Evolutionary conservation across 1,140 invertebrate genomes (phyloP), one percentile per base, ranked within the genome.

Genomic region (Zaprionus ornatus): DNA sequence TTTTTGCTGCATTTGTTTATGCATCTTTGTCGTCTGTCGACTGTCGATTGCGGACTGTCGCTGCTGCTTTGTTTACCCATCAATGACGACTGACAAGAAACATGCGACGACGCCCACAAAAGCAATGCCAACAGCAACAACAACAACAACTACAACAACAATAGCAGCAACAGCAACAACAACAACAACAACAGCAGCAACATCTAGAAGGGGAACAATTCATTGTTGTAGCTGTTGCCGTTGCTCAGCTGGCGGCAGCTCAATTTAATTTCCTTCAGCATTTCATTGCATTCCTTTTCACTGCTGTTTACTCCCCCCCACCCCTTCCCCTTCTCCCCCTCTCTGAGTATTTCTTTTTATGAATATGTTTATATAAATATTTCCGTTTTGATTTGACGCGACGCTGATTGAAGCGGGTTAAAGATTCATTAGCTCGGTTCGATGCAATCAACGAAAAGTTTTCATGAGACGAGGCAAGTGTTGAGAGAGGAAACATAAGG

Each of bases 331-430:
- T n/a, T n/a, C 21, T 13, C 29, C 19, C 6, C 23, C 15, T 21
- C 6, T 63, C 27, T 10, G 10, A 32, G 29, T 10, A n/a, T 55
- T 45, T 42, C 37, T 78, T 67, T 74, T 73, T 73, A 77, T 77
- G 77, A 77, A 88, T 75, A 84, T 90, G 85, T 88, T 90, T 90
- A 88, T 80, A 90, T 45, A 90, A 88, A 90, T 90, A 88, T 88
- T 84, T 88, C 85, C 80, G 80, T 63, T 84, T 66, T 79, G 80
- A 81, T 84, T 81, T 85, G 84, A 88, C 84, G 77, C 52, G 54
- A 29, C 52, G 84, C 54, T 84, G 84, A 88, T 84, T 79, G 84
- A 88, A 88, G 84, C 74, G 84, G 84, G 84, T 81, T 84, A 79
- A 74, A 67, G 45, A 83, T 83, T 84, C 77, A 78, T 87, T 80